Evolutionary conservation across 37 sponge, comb jelly and placozoan species (phyloP).

Genomic region (Cladorhizidae sp.): DNA sequence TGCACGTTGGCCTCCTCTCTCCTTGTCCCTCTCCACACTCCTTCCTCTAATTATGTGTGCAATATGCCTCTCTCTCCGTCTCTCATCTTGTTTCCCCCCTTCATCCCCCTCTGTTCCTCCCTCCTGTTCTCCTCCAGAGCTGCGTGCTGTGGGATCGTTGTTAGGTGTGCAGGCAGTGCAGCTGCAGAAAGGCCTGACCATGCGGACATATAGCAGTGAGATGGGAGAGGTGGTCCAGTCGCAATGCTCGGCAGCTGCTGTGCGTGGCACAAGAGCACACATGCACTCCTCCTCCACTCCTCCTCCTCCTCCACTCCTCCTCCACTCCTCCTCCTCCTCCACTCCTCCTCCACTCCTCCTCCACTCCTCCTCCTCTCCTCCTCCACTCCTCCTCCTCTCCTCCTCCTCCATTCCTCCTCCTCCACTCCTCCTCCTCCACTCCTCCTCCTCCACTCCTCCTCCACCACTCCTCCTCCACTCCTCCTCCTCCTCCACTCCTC

Average conservation of each 20-base stretch:
- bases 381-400: conserved; percentile 11
- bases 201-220: conserved; percentile 64
- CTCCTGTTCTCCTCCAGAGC: conserved; percentile 38
- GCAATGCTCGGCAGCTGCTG: conserved; percentile 80
- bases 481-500: too few species aligned
- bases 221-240: conserved; percentile 60
- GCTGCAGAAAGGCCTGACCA: conserved; percentile 72
- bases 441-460: conserved; percentile 12
- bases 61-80: not conserved
- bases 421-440: conserved; percentile 7
- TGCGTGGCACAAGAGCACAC: conserved; percentile 3
- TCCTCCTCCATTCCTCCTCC: conserved; percentile 10
- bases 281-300: not conserved
- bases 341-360: conserved; percentile 3
- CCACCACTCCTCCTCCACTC: conserved; percentile 1
- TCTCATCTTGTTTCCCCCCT: not conserved
- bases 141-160: conserved; percentile 49
- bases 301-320: conserved; percentile 6
- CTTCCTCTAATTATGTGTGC: not conserved
- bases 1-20: too few species aligned
- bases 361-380: conserved; percentile 20
- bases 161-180: conserved; percentile 50
- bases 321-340: conserved; percentile 4
- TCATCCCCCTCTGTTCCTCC: not conserved
- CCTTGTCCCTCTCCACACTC: too few species aligned